A percentile compares a stretch with the other conserved stretches of the same genome.
Evolutionary conservation across 2,113 vertebrate genomes (phyloP).

Genomic region (Lophius piscatorius): DNA sequence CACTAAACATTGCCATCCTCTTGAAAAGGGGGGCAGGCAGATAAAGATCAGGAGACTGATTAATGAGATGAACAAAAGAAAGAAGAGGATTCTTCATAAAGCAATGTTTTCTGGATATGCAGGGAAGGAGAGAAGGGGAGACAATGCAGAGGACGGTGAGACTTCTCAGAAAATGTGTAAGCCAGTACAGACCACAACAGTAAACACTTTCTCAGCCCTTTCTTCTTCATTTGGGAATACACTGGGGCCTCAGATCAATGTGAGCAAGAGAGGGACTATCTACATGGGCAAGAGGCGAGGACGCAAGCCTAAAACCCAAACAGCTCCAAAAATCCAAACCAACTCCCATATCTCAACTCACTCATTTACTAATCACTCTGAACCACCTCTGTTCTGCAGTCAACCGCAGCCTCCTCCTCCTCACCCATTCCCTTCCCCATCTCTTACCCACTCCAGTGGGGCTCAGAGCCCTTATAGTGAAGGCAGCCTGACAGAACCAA

Average conservation of each 20-base stretch:
- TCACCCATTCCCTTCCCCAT: constrained; percentile 87
- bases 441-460: constrained; percentile 90
- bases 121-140: constrained; percentile 40
- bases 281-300: constrained; percentile 98
- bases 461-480: constrained; percentile 93
- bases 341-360: constrained; percentile 55
- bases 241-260: constrained; percentile 95
- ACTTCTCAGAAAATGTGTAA: constrained; percentile 51
- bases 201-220: constrained; percentile 89
- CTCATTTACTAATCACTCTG: constrained; percentile 74
- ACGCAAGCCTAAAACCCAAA: constrained; percentile 89
- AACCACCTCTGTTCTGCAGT: constrained; percentile 77
- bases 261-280: constrained; percentile 98
- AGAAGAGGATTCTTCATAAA: constrained; percentile 91
- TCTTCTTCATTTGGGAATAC: constrained; percentile 92
- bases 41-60: constrained; percentile 93
- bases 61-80: constrained; percentile 96
- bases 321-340: constrained; percentile 15
- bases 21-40: constrained; percentile 86
- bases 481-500: constrained; percentile 85
- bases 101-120: constrained; percentile 80
- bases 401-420: constrained; percentile 78
- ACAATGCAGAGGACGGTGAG: constrained; percentile 39
- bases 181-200: constrained; percentile 84
- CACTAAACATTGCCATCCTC: constrained; percentile 76